These are phyloP conservation scores for Oostethus manadensis DNA, from an alignment of 2,113 vertebrate species.

Conservation along the genomic window DNA sequence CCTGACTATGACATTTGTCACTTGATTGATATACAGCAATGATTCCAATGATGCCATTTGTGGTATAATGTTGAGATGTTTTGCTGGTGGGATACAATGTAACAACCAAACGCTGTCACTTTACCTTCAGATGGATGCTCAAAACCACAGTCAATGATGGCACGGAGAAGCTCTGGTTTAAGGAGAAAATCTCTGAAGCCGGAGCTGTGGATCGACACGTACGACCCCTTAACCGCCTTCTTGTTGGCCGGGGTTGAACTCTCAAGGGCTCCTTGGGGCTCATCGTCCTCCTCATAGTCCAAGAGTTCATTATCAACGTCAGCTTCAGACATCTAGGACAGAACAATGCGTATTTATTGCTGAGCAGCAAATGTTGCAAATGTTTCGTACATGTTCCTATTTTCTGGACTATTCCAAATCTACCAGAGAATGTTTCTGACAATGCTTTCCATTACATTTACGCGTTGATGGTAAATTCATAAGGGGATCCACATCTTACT, in stretches of 20 bases:
- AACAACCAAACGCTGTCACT: background rate
- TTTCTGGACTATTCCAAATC: too few relatives aligned
- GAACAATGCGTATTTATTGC: background rate
- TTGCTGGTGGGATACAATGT: too few relatives aligned
- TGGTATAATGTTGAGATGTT: too few relatives aligned
- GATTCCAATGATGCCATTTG: too few relatives aligned
- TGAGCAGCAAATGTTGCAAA: background rate
- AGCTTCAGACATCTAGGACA: slow-evolving; percentile 75
- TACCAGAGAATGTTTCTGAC: too few relatives aligned
- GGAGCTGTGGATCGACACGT: slow-evolving; percentile 88
- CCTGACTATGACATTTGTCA: too few relatives aligned
- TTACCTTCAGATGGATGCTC: slow-evolving; percentile 86
- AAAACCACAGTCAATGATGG: slow-evolving; percentile 87
- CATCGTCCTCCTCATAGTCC: slow-evolving; percentile 87
- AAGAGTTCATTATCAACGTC: slow-evolving; percentile 83
- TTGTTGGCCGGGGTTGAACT: slow-evolving; percentile 65
- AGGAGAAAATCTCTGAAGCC: slow-evolving; percentile 86
- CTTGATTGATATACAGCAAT: too few relatives aligned
- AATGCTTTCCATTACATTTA: too few relatives aligned
- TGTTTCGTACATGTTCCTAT: background rate
- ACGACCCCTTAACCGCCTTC: slow-evolving; percentile 87
- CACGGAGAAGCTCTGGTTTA: slow-evolving; percentile 82
- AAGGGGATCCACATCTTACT: background rate
- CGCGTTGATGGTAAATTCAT: background rate
- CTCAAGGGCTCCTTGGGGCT: slow-evolving; percentile 77